Evolutionary conservation across 2,888 invertebrate genomes (phyloP), one percentile per base, ranked within the genome.

Genomic region (Agrotis segetum): DNA sequence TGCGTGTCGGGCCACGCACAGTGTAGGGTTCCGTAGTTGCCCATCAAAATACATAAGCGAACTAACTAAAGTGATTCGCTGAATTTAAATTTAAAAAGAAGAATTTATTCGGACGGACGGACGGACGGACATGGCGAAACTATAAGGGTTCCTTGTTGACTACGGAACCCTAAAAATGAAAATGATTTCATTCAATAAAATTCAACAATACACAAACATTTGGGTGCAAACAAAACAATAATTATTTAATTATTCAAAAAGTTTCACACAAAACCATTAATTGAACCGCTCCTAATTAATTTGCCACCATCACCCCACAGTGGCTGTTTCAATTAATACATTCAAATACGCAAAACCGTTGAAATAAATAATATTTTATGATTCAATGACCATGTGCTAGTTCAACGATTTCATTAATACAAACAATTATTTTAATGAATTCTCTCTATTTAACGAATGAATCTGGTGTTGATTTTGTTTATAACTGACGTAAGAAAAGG

Each of bases 391-490:
- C n/a, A 59, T 9, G 40, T 24, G 21, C 19, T 44, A n/a, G 1
- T 47, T 56, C 1, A 49, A 16, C 3, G 19, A 69, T 46, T 50
- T 19, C 3, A 11, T 69, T 60, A n/a, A n/a, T n/a, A 16, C 19
- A 68, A 17, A 49, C 29, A 21, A n/a, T 60, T 17, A 40, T 60
- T 60, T 49, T 44, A 19, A 61, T 46, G 46, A 13, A 44, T 52
- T 40, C 5, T 1, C 21, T 19, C 19, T 44, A 17, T n/a, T 34
- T 46, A 34, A 11, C 11, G 40, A 58, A 53, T 29, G 13, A 21
- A 3, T 56, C 34, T 75, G 49, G 44, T 24, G 17, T 67, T 46
- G 44, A 17, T 58, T 67, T 46, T 6, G 16, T 55, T 55, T 34
- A 34, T 7, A 34, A 7, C 34, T 7, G 34, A 34, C 34, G 34